Conservation (phyloP, 2,888 invertebrate genomes). For the Lasioglossum lativentre region DNA sequence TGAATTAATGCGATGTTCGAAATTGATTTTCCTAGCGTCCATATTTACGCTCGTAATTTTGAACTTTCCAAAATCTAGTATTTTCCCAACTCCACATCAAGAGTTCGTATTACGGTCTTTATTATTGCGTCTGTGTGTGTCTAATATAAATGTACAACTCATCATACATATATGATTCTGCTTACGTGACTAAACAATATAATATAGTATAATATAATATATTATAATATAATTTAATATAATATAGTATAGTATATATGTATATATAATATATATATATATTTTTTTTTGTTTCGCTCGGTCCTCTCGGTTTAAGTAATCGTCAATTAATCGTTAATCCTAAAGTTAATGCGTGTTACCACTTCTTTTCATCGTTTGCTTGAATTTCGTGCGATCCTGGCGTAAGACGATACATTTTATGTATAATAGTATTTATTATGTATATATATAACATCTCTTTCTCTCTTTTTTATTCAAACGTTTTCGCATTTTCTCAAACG, state of each 20-base stretch:
- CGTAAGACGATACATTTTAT: conserved; percentile 36
- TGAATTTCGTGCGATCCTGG: conserved; percentile 31
- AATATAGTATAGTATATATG: conserved; percentile 50
- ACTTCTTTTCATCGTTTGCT: conserved; percentile 21
- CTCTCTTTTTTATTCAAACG: neutral
- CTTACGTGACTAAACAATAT: conserved; percentile 75
- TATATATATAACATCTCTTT: conserved; percentile 15
- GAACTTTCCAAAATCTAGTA: neutral
- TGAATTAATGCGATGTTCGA: neutral
- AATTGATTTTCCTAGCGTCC: neutral
- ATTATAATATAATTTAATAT: conserved; percentile 61
- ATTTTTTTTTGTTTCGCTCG: conserved; percentile 51
- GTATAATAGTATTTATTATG: conserved; percentile 27
- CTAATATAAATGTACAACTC: conserved; percentile 84
- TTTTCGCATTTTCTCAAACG: neutral
- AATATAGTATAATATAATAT: conserved; percentile 65
- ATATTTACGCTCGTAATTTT: neutral
- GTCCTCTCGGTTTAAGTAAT: conserved; percentile 54
- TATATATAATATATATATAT: conserved; percentile 53
- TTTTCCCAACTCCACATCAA: neutral
- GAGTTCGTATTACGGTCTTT: conserved; percentile 63
- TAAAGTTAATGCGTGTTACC: conserved; percentile 47
- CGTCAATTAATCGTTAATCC: conserved; percentile 55
- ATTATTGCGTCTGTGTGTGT: conserved; percentile 73
- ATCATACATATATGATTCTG: conserved; percentile 80